phyloP scores from a whole-genome alignment of 2,888 invertebrate genomes.

The Coronaproctus castanopsis region DNA sequence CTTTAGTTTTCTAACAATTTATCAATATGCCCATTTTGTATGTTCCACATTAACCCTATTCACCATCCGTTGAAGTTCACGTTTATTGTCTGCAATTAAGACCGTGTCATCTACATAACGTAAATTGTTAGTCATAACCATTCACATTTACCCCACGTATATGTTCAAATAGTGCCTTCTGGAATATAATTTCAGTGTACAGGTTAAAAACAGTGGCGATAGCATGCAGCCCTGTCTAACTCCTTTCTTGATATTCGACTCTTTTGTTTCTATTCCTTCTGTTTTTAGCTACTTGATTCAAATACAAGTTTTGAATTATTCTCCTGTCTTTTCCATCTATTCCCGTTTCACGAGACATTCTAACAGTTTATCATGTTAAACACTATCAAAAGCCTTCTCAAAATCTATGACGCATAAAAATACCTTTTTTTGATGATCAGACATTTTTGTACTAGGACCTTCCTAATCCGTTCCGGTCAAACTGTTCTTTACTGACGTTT shows the following conservation, averaged over 20 bases:
- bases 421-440: background rate
- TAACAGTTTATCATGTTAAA: background rate
- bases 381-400: background rate
- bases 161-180: background rate
- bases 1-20: background rate
- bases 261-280: background rate
- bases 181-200: background rate
- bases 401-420: background rate
- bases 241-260: background rate
- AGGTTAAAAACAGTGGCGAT: background rate
- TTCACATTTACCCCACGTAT: background rate
- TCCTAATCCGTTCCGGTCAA: background rate
- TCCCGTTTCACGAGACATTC: background rate
- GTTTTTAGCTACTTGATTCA: background rate
- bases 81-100: background rate
- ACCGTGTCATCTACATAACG: background rate
- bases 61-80: background rate
- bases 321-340: background rate
- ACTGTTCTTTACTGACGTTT: background rate
- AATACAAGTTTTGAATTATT: background rate
- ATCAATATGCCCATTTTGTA: background rate
- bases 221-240: background rate
- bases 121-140: background rate
- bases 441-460: background rate
- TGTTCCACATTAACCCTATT: background rate